Evolutionary conservation across 2,797 vertebrate genomes (phyloP), one percentile per base, ranked within the genome.

Genomic region (Halcyon chelicuti): DNA sequence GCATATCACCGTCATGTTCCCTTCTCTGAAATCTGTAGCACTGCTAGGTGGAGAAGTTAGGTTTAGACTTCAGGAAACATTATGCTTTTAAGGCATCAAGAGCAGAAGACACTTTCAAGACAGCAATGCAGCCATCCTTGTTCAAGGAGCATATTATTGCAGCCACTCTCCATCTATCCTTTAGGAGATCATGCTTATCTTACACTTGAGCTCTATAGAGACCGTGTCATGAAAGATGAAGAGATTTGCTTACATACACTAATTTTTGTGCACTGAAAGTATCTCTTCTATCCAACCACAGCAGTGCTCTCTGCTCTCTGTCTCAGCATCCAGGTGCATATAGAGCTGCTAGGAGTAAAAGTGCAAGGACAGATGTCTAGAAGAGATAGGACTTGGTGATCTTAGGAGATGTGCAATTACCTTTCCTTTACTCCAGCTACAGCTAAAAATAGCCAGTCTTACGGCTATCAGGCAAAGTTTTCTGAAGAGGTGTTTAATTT

Each of bases 281-380:
- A 2, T 42, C 29, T 75, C 35, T 37, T 65, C 58, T 20, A 1
- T 7, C 47, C 39, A 46, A 10, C 33, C 49, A 18, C 13, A 13
- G 31, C 0, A 0, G 5, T 60, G 31, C 31, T 20, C 42, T 62
- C 44, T 54, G 3, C n/a, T 26, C 42, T 63, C 52, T 60, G 4
- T 15, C 44, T 84, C 51, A 5, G 3, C 70, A 70, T 25, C 22
- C 62, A 40, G 46, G 6, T 0, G 1, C 1, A 1, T 35, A 57
- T 2, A 60, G 40, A 46, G 58, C 67, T 63, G 7, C 21, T 39
- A 29, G 14, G 25, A 83, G 19, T 2, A 68, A 14, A 60, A 63
- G 35, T 62, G 47, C 77, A 87, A 78, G 80, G 84, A 67, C 60
- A 73, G 25, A 81, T 66, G 26, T 78, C 74, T 78, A 52, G 39